These are phyloP conservation scores for Orthonyx spaldingii DNA, from an alignment of 2,113 vertebrate genomes.

Conservation along the genomic window DNA sequence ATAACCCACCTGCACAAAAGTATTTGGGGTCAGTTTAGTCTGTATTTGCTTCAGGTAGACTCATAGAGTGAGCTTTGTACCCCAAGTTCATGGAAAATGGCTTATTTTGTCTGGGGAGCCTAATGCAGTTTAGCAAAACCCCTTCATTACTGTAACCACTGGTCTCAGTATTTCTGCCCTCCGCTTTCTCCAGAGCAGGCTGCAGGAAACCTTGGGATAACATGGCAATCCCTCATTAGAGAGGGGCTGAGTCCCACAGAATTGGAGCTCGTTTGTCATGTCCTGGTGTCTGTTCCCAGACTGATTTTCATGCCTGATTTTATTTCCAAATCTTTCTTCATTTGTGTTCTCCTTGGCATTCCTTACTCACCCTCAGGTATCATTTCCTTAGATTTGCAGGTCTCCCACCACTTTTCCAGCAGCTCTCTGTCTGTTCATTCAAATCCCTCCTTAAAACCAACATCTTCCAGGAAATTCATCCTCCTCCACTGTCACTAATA, in stretches of 20 bases:
- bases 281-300: neutral
- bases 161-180: neutral
- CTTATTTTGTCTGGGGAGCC: neutral
- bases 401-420: neutral
- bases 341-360: neutral
- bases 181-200: neutral
- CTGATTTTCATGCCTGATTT: neutral
- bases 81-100: neutral
- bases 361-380: neutral
- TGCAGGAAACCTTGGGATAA: neutral
- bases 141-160: neutral
- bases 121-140: neutral
- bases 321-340: neutral
- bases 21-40: neutral
- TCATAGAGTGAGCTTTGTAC: neutral
- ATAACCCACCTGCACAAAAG: neutral
- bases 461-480: slow-evolving; percentile 8
- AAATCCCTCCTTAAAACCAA: neutral
- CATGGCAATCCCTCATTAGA: neutral
- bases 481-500: neutral
- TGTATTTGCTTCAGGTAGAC: neutral
- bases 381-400: neutral
- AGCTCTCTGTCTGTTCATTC: neutral
- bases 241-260: neutral
- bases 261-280: neutral